Percentiles rank a stretch among this genome's conserved stretches.
Evolutionary conservation across 1,140 invertebrate species (phyloP).

Genomic region (Pararge aegeria): DNA sequence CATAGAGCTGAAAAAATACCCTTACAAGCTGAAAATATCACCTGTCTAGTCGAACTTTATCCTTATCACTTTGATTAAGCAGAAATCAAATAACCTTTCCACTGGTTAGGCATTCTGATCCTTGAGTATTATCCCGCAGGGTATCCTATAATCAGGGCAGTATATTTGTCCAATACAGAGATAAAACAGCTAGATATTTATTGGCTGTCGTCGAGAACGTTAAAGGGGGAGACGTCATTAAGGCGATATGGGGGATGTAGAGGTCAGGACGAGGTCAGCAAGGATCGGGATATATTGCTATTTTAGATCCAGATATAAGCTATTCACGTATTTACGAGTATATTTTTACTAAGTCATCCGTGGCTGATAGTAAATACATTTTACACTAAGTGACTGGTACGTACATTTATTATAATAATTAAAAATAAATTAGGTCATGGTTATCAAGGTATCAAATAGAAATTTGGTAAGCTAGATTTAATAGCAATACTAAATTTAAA

Average conservation of each 20-base stretch:
- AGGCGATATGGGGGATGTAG: slow-evolving; percentile 29
- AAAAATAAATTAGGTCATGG: too few species aligned
- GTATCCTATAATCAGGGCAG: not conserved
- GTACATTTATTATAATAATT: too few species aligned
- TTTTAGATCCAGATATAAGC: slow-evolving; percentile 12
- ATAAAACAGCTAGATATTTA: slow-evolving; percentile 44
- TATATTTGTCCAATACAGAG: slow-evolving; percentile 15
- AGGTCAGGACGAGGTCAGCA: slow-evolving; percentile 32
- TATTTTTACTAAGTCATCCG: not conserved
- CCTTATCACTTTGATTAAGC: too few species aligned
- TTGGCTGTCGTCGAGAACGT: slow-evolving; percentile 36
- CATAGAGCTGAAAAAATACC: too few species aligned
- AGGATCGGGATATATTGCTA: slow-evolving; percentile 31
- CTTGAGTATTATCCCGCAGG: slow-evolving; percentile 5
- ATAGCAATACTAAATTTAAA: too few species aligned
- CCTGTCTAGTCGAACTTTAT: not conserved
- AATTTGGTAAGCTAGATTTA: too few species aligned
- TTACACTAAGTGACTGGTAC: too few species aligned
- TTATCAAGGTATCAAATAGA: too few species aligned
- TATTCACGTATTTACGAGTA: not conserved
- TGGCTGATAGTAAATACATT: not conserved
- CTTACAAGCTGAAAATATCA: too few species aligned
- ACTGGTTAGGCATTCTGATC: not conserved
- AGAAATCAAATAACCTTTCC: not conserved
- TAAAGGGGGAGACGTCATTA: slow-evolving; percentile 32